Percentiles rank a stretch among this genome's conserved stretches.
Conservation (phyloP, 2,888 invertebrate genomes). For the Epinotia ramella region DNA sequence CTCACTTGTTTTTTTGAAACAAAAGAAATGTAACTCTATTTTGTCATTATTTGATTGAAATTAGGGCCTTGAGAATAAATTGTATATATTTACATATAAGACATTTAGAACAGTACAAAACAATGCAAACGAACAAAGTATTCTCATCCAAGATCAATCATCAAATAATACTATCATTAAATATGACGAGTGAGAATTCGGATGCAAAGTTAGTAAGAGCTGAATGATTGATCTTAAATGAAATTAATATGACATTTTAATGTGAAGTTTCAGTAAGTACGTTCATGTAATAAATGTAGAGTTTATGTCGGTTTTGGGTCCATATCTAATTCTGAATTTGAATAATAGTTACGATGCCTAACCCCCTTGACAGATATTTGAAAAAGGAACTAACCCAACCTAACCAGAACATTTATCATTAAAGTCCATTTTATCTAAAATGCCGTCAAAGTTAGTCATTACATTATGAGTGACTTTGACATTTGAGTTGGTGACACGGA, state of each 20-base stretch:
- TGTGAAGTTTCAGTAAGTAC: conserved; percentile 31
- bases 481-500: no score
- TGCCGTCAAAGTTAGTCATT: no score
- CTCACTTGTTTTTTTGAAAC: no score
- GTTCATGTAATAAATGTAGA: conserved; percentile 25
- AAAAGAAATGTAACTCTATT: no score
- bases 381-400: no score
- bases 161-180: neutral
- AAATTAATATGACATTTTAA: conserved; percentile 33
- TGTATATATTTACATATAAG: conserved; percentile 11
- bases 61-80: neutral
- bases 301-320: conserved; percentile 30
- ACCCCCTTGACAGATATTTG: neutral
- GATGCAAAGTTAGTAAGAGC: conserved; percentile 20
- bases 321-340: neutral
- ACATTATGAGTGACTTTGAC: no score
- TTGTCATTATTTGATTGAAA: no score
- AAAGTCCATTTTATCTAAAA: no score
- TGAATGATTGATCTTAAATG: conserved; percentile 35
- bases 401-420: no score
- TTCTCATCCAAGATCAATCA: conserved; percentile 32
- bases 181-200: neutral
- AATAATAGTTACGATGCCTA: neutral
- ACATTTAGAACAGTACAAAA: conserved; percentile 8
- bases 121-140: conserved; percentile 15